Percentiles rank a stretch among this genome's conserved stretches.
Evolutionary conservation across 2,113 vertebrate genomes (phyloP).

Genomic region (Meriones unguiculatus): DNA sequence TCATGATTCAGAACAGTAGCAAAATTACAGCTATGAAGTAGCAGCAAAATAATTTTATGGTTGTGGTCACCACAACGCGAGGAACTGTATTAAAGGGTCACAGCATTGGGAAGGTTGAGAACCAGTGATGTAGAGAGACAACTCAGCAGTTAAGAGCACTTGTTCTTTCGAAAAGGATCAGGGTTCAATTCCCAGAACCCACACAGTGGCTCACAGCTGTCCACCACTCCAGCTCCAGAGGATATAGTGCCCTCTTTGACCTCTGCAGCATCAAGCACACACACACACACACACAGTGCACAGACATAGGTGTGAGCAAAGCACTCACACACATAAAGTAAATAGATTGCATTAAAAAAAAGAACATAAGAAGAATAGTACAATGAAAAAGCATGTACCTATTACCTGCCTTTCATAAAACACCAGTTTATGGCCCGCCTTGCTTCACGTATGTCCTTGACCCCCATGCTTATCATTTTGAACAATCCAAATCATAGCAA

Average conservation of each 20-base stretch:
- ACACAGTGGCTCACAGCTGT: neutral
- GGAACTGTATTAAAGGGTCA: too few relatives aligned
- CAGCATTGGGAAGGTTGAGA: too few relatives aligned
- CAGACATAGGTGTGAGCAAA: neutral
- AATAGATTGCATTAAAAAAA: neutral
- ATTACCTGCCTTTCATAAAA: neutral
- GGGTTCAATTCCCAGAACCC: neutral
- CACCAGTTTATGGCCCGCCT: neutral
- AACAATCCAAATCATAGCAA: conserved; percentile 5
- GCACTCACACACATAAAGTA: neutral
- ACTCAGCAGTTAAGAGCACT: neutral
- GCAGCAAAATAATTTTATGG: too few relatives aligned
- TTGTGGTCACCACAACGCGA: too few relatives aligned
- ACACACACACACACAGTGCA: neutral
- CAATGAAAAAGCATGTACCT: neutral
- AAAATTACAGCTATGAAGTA: too few relatives aligned
- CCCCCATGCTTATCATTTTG: neutral
- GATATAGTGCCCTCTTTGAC: neutral
- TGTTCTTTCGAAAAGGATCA: neutral
- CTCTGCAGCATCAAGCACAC: neutral
- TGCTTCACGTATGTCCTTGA: neutral
- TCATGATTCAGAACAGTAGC: too few relatives aligned
- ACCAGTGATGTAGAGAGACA: too few relatives aligned
- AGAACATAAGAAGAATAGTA: neutral
- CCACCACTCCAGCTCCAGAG: neutral